Base-by-base conservation (phyloP, 2,888 invertebrate genomes). In the Slavum lentiscoides region DNA sequence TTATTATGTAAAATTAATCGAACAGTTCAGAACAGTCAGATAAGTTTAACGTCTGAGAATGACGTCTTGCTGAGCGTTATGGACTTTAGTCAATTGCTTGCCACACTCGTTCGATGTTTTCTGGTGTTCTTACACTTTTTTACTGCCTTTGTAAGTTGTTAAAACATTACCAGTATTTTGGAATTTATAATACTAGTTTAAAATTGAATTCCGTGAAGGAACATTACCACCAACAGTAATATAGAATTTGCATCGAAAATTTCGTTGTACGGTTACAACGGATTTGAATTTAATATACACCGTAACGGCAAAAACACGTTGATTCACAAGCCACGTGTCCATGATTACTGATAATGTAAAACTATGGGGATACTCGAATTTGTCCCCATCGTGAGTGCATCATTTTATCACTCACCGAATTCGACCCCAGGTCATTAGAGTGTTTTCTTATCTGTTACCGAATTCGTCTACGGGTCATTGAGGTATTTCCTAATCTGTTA, bases 1-100 rank as follows among this genome's bases (percentile, higher is more conserved):
- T 74, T 62, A 59, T 59, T 74, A 61, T 74, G 74, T 62, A 74
- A 73, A 55, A 73, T 73, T 59, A 61, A 21, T 61, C 59, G 55
- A 21, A 73, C 13, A 73, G 19, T 59, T 59, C 58, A 17, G 58
- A 17, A n/a, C n/a, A n/a, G n/a, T n/a, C 37, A 82, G 53, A 53
- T 21, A 68, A 21, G 23, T 68, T 68, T 49, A 67, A 67, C 21
- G 53, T 11, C 53, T 68, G 49, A 68, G 23, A 68, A 53, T 13
- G 23, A 21, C 62, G 37, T 7, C 62, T 64, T 64, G 30, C 62
- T 17, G 62, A 64, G 30, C 62, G 62, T 64, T 64, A 21, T 61
- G 61, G 61, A 23, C 62, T 62, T 30, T 30, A 15, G 30, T 30
- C 62, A 5, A 62, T 62, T 62, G 62, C 62, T 15, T 30, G 13